Conservation (phyloP, 2,888 invertebrate genomes). For the Marasmarcha lunaedactyla region DNA sequence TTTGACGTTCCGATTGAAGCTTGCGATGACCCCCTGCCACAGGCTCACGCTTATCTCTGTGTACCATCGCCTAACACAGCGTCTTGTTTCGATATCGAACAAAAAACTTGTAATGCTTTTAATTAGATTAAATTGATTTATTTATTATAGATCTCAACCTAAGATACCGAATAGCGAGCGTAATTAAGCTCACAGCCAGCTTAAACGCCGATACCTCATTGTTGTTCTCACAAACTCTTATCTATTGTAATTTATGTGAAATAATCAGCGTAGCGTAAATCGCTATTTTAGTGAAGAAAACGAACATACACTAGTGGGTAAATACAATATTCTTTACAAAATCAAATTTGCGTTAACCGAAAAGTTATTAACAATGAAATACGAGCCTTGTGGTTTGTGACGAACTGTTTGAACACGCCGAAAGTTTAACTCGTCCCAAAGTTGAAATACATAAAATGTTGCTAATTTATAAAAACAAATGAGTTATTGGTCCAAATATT, state of each 20-base stretch:
- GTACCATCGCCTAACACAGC: slow-evolving; percentile 61
- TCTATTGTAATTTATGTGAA: slow-evolving; percentile 6
- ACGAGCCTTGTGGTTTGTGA: slow-evolving; percentile 44
- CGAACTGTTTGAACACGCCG: slow-evolving; percentile 41
- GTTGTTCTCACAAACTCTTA: slow-evolving; percentile 19
- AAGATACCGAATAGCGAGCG: slow-evolving; percentile 46
- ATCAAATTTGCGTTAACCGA: slow-evolving; percentile 25
- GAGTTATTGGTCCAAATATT: too few relatives aligned
- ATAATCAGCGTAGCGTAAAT: background rate
- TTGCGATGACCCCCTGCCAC: slow-evolving; percentile 60
- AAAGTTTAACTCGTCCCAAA: too few relatives aligned
- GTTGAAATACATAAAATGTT: too few relatives aligned
- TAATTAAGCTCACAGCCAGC: slow-evolving; percentile 63
- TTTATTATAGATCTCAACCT: slow-evolving; percentile 47
- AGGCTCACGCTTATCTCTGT: slow-evolving; percentile 49
- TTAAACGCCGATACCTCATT: slow-evolving; percentile 30
- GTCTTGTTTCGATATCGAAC: slow-evolving; percentile 60
- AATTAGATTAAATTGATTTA: slow-evolving; percentile 71
- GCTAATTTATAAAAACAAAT: too few relatives aligned
- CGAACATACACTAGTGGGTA: slow-evolving; percentile 7
- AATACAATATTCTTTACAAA: slow-evolving; percentile 11
- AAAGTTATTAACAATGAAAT: slow-evolving; percentile 53
- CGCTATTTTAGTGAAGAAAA: slow-evolving; percentile 9
- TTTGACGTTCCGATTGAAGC: slow-evolving; percentile 59
- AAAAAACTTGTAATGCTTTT: slow-evolving; percentile 69